Percentiles rank a stretch among this genome's conserved stretches.
These are phyloP conservation scores for Acanthosepion esculentum DNA, from an alignment of 2,888 invertebrate species.

Conservation along the genomic window DNA sequence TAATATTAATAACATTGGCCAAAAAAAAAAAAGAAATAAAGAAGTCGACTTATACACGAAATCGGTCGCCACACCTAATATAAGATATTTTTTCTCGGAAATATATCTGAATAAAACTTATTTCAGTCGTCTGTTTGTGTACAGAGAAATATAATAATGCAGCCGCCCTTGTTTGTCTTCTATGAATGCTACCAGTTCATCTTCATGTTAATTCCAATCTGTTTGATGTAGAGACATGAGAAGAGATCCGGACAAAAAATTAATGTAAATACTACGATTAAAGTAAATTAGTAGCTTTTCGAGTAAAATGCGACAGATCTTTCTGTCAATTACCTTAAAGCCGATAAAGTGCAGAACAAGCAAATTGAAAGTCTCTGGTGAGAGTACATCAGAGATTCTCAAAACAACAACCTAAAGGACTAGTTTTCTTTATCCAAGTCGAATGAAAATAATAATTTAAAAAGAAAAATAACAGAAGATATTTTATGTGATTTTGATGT, in stretches of 20 bases:
- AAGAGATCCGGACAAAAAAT: not conserved
- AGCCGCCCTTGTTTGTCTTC: not conserved
- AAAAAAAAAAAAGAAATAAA: too few relatives aligned
- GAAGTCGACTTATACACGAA: not conserved
- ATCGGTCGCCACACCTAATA: not conserved
- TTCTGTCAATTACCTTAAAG: not conserved
- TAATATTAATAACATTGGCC: too few relatives aligned
- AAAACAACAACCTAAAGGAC: not conserved
- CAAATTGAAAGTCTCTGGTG: not conserved
- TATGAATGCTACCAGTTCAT: not conserved
- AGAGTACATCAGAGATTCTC: not conserved
- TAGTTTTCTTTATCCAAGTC: not conserved
- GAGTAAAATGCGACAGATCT: not conserved
- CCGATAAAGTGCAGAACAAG: not conserved
- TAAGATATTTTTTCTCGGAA: not conserved
- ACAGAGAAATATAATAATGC: not conserved
- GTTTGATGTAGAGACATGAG: constrained; percentile 7
- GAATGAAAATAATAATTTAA: not conserved
- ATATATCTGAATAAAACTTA: not conserved
- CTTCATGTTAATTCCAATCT: not conserved
- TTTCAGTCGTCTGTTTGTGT: not conserved
- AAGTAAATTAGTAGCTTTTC: not conserved
- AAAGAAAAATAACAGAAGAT: too few relatives aligned
- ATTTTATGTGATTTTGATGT: too few relatives aligned
- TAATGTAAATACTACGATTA: not conserved